Conservation (phyloP, 1,140 invertebrate genomes). For the Ruditapes philippinarum region DNA sequence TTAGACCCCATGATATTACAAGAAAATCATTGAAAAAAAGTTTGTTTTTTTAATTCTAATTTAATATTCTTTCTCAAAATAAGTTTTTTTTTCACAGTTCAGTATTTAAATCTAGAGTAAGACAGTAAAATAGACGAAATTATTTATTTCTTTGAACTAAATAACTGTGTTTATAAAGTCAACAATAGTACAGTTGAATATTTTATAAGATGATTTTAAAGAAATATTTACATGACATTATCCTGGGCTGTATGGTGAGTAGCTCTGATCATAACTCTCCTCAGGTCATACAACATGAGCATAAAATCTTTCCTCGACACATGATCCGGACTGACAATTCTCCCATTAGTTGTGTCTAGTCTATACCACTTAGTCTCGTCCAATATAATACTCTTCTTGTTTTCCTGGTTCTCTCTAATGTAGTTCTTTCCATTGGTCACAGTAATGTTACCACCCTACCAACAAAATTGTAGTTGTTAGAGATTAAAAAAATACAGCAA, state of each 20-base stretch:
- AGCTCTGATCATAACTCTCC: conserved; percentile 94
- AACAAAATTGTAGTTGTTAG: background rate
- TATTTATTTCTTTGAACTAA: too few relatives aligned
- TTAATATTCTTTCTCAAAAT: too few relatives aligned
- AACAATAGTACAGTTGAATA: too few relatives aligned
- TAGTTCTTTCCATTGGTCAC: conserved; percentile 92
- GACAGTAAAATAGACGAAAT: too few relatives aligned
- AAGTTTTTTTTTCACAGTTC: too few relatives aligned
- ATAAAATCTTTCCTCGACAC: conserved; percentile 92
- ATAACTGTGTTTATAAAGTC: too few relatives aligned
- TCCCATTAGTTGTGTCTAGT: conserved; percentile 66
- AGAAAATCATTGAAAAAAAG: too few relatives aligned
- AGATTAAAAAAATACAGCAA: too few relatives aligned
- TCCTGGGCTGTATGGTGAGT: conserved; percentile 97
- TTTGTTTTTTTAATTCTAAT: too few relatives aligned
- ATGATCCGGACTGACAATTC: conserved; percentile 78
- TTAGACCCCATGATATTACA: too few relatives aligned
- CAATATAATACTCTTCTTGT: conserved; percentile 89
- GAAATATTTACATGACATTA: conserved; percentile 76
- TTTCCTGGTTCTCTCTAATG: conserved; percentile 89
- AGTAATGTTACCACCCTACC: conserved; percentile 87
- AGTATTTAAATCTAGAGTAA: too few relatives aligned
- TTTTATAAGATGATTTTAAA: too few relatives aligned
- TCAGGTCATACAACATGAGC: conserved; percentile 93
- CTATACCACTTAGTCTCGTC: conserved; percentile 86